Evolutionary conservation across 2,113 vertebrate genomes (phyloP).

Genomic region (Himantopus leucocephalus): DNA sequence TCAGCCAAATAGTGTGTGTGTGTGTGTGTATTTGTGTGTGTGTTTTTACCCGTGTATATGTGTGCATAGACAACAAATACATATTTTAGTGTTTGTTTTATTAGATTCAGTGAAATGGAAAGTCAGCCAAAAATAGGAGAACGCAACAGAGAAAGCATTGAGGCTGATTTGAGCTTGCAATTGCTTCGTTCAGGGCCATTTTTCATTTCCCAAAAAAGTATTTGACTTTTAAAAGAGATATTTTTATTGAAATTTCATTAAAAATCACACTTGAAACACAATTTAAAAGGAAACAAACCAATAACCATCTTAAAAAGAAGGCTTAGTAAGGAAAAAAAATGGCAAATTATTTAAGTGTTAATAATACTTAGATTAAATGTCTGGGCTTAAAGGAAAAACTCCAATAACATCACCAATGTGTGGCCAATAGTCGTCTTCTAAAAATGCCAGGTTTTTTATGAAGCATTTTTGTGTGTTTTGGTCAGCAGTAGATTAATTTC

Average conservation of each 20-base stretch:
- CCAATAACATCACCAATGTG: not conserved
- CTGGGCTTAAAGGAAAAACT: not conserved
- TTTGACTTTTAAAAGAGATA: not conserved
- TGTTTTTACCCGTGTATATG: accelerated
- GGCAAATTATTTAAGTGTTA: not conserved
- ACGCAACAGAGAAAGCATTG: not conserved
- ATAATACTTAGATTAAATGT: not conserved
- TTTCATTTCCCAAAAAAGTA: not conserved
- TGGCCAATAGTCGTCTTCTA: not conserved
- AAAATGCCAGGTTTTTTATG: not conserved
- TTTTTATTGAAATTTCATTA: not conserved
- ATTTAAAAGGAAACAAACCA: not conserved
- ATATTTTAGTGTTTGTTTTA: not conserved
- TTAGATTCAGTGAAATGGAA: not conserved
- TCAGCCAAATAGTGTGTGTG: not conserved
- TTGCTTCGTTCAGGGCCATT: not conserved
- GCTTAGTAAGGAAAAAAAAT: not conserved
- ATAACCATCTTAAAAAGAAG: not conserved
- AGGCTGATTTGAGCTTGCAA: not conserved
- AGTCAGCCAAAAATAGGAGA: not conserved
- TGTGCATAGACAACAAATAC: not conserved
- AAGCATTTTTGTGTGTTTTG: not conserved
- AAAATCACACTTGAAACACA: not conserved
- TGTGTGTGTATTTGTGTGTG: not conserved
- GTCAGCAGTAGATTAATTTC: constrained; percentile 5